Evolutionary conservation across 2,797 vertebrate species (phyloP).

Genomic region (Sebastes elongatus): DNA sequence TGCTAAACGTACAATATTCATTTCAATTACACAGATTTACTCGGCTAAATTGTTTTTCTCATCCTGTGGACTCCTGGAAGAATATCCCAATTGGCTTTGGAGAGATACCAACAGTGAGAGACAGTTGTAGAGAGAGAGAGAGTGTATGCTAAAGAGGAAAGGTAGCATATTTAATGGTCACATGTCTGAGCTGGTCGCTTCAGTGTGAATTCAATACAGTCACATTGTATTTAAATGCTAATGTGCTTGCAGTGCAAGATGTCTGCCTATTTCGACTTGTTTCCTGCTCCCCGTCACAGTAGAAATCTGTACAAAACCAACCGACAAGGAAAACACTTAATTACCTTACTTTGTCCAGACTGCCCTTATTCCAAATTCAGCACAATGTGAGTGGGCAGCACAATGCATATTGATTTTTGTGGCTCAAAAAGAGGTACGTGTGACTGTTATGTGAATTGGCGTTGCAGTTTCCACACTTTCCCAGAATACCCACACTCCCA

Average conservation of each 20-base stretch:
- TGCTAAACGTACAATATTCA: conserved; percentile 34
- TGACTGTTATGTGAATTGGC: conserved; percentile 60
- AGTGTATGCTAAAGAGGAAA: not conserved
- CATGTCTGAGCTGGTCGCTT: not conserved
- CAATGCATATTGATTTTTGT: conserved; percentile 72
- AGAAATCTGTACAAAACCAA: conserved; percentile 33
- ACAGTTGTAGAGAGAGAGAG: not conserved
- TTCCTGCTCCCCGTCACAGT: conserved; percentile 18
- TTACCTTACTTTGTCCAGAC: conserved; percentile 64
- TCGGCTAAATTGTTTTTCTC: conserved; percentile 16
- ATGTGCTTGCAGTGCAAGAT: conserved; percentile 27
- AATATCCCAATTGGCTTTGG: not conserved
- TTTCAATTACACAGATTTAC: conserved; percentile 35
- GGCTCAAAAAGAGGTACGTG: conserved; percentile 49
- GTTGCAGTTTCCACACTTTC: conserved; percentile 34
- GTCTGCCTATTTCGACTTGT: conserved; percentile 12
- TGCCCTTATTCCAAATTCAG: conserved; percentile 57
- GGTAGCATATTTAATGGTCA: conserved; percentile 13
- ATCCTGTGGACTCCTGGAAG: not conserved
- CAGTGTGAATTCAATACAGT: conserved; percentile 2
- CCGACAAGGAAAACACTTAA: conserved; percentile 60
- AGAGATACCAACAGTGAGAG: not conserved
- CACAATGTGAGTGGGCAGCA: conserved; percentile 58
- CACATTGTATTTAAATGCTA: conserved; percentile 28
- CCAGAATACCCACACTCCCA: conserved; percentile 25